A percentile compares a stretch with the other conserved stretches of the same genome.
Evolutionary conservation across 2,113 vertebrate species (phyloP).

Genomic region (Sorex araneus): DNA sequence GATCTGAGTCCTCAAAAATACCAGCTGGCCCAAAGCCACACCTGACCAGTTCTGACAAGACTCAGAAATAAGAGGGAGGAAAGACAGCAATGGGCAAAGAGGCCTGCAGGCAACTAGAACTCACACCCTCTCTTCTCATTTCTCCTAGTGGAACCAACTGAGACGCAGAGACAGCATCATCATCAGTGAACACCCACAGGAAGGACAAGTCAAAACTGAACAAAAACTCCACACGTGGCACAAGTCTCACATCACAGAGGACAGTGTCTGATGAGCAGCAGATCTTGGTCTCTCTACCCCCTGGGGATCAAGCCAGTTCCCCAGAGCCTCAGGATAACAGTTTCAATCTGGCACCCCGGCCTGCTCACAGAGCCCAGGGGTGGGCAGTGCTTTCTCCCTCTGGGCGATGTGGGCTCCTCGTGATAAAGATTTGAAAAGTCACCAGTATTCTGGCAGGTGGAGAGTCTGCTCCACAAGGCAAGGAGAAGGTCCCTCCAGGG

Average conservation of each 20-base stretch:
- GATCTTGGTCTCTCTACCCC: too few species aligned
- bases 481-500: too few species aligned
- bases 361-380: too few species aligned
- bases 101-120: not conserved
- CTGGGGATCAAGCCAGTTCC: accelerated
- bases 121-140: not conserved
- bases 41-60: not conserved
- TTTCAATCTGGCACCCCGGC: not conserved
- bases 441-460: too few species aligned
- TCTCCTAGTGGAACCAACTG: not conserved
- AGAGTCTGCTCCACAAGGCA: too few species aligned
- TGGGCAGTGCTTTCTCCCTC: not conserved
- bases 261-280: accelerated
- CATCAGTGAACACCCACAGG: too few species aligned
- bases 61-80: not conserved
- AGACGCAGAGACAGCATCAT: not conserved
- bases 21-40: not conserved
- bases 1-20: too few species aligned
- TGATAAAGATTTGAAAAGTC: too few species aligned
- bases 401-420: too few species aligned
- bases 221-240: not conserved
- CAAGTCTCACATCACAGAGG: not conserved
- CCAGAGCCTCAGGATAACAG: not conserved
- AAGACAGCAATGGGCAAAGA: accelerated
- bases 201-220: too few species aligned